Base-by-base conservation (phyloP, 2,113 vertebrate genomes). In the Daphoenositta chrysoptera region DNA sequence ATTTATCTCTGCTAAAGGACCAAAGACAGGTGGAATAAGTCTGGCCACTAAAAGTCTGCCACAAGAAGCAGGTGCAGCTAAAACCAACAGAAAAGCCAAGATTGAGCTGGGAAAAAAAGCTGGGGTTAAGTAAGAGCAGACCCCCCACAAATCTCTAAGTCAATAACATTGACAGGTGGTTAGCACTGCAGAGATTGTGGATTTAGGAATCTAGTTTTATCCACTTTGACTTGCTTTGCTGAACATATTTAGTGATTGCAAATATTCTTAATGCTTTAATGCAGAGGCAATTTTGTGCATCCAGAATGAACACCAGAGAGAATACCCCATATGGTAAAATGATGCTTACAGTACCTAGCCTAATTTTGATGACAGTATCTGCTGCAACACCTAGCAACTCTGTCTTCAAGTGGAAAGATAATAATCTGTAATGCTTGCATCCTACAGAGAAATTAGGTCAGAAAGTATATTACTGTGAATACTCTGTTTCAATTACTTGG, bases 331-430 rank as follows among this genome's bases (percentile, higher is more conserved):
- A 45, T 26, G 2, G 3, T 16, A 35, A 91, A 76, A 27, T 15
- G 13, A 53, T 95, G 98, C 97, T 97, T 95, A 97, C 96, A 63
- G 98, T 97, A 84, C 96, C 98, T n/a, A 98, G 94, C 89, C 98
- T 97, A 96, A 99, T 98, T 87, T 97, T 91, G 66, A 98, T 94
- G 53, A 98, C 97, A 86, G 97, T 88, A 9, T 97, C 98, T 80
- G 97, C 98, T 72, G 98, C 98, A 96, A 97, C 95, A 95, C 98
- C 97, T 58, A 98, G 93, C 60, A 98, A 94, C 65, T 98, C 93
- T 44, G 97, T 97, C 98, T 98, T 92, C 37, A 94, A 98, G 86
- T 64, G 51, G 72, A 83, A 89, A 87, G 64, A 69, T 51, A 84
- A 51, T 65, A 20, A 88, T 35, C 71, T 57, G 54, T 58, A 70